These are phyloP conservation scores for Neomorphus geoffroyi DNA, from an alignment of 2,797 vertebrate species.

Conservation along the genomic window DNA sequence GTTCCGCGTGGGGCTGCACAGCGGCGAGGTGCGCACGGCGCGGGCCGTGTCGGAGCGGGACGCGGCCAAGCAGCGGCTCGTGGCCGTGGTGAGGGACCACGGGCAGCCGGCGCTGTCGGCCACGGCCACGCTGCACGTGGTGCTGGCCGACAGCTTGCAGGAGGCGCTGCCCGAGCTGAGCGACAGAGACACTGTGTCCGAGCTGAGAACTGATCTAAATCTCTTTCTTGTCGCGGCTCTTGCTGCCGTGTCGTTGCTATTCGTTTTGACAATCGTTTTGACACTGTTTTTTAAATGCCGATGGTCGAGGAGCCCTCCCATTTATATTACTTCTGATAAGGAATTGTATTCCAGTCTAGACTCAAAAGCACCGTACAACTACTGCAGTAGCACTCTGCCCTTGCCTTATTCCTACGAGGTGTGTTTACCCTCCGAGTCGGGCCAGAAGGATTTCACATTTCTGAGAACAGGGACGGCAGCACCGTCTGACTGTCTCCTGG, in stretches of 20 bases:
- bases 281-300: constrained; percentile 25
- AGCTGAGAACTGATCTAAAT: constrained; percentile 29
- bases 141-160: constrained; percentile 67
- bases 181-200: background rate
- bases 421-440: constrained; percentile 29
- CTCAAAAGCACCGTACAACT: constrained; percentile 25
- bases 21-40: constrained; percentile 56
- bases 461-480: background rate
- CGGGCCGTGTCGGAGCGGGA: constrained; percentile 73
- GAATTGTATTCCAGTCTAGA: constrained; percentile 44
- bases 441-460: constrained; percentile 54
- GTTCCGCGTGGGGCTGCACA: constrained; percentile 30
- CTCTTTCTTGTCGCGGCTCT: constrained; percentile 48
- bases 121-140: constrained; percentile 55
- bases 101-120: constrained; percentile 57
- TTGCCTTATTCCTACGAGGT: constrained; percentile 60
- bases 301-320: background rate
- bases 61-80: constrained; percentile 76
- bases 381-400: constrained; percentile 31
- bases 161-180: constrained; percentile 59
- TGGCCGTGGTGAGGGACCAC: constrained; percentile 71
- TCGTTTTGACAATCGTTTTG: constrained; percentile 39
- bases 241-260: constrained; percentile 45
- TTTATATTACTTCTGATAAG: constrained; percentile 37
- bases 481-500: background rate